Conservation (phyloP, 2,888 invertebrate genomes). For the Cecidostiba fungosa region DNA sequence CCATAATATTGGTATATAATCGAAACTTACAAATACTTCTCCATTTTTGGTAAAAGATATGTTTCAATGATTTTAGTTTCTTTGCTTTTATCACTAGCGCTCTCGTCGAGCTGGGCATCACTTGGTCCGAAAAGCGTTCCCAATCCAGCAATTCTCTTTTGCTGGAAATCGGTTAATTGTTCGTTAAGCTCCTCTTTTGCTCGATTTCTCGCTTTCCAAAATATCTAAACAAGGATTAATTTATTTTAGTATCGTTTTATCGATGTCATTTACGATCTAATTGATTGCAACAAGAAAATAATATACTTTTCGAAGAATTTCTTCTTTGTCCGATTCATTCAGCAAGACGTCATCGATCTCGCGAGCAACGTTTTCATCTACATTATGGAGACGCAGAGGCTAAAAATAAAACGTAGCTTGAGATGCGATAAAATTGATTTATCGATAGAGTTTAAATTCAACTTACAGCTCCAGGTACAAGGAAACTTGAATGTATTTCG, state of each 20-base stretch:
- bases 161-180: constrained; percentile 92
- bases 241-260: constrained; percentile 1
- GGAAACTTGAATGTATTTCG: constrained; percentile 98
- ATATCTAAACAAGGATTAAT: constrained; percentile 81
- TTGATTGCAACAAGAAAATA: neutral
- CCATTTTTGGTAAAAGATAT: constrained; percentile 87
- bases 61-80: constrained; percentile 89
- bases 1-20: constrained; percentile 1
- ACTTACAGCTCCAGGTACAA: constrained; percentile 93
- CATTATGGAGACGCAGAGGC: constrained; percentile 90
- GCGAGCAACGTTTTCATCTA: constrained; percentile 92
- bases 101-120: constrained; percentile 89
- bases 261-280: neutral
- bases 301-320: constrained; percentile 89
- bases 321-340: constrained; percentile 94
- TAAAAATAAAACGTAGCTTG: constrained; percentile 78
- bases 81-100: constrained; percentile 89
- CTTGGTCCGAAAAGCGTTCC: constrained; percentile 94
- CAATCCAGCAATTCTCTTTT: constrained; percentile 93
- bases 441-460: neutral
- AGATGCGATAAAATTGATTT: constrained; percentile 1
- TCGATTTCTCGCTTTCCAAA: constrained; percentile 92
- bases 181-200: constrained; percentile 91
- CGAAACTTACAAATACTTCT: constrained; percentile 84
- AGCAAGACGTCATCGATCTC: constrained; percentile 94